Conservation (phyloP, 1,140 invertebrate genomes). For the Oscheius sp. region DNA sequence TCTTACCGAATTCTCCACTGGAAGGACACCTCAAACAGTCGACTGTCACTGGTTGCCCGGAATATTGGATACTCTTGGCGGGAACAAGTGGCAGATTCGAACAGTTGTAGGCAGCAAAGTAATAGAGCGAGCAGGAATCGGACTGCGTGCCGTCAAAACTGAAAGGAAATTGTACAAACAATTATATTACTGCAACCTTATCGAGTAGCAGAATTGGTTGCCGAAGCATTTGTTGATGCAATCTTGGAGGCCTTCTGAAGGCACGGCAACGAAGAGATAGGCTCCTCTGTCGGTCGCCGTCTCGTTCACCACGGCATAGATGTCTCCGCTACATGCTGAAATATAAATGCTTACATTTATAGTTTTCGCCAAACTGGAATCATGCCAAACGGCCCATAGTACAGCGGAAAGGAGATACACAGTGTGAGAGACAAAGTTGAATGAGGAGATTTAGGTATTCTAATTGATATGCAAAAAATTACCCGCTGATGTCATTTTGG, state of each 20-base stretch:
- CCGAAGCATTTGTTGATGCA: slow-evolving; percentile 39
- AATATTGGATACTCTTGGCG: slow-evolving; percentile 27
- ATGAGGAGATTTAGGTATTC: no score
- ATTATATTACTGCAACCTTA: slow-evolving; percentile 6
- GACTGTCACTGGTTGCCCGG: slow-evolving; percentile 23
- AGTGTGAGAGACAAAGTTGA: no score
- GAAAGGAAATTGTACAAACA: neutral
- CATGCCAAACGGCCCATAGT: neutral
- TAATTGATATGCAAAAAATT: no score
- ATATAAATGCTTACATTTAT: neutral
- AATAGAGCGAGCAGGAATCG: slow-evolving; percentile 32
- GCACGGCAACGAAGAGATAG: slow-evolving; percentile 21
- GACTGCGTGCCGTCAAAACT: slow-evolving; percentile 24
- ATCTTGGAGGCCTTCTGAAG: slow-evolving; percentile 14
- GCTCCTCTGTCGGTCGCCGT: slow-evolving; percentile 14
- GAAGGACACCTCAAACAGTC: slow-evolving; percentile 38
- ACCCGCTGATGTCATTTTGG: neutral
- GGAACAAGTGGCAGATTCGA: slow-evolving; percentile 22
- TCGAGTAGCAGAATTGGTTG: slow-evolving; percentile 41
- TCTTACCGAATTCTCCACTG: slow-evolving; percentile 35
- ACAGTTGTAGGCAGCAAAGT: slow-evolving; percentile 41
- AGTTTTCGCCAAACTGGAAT: neutral
- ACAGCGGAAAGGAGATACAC: neutral
- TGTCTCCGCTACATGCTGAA: slow-evolving; percentile 20
- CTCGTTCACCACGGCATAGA: slow-evolving; percentile 11